Percentiles rank a stretch among this genome's conserved stretches.
Conservation (phyloP, 2,797 vertebrate species). For the Karalla daura region DNA sequence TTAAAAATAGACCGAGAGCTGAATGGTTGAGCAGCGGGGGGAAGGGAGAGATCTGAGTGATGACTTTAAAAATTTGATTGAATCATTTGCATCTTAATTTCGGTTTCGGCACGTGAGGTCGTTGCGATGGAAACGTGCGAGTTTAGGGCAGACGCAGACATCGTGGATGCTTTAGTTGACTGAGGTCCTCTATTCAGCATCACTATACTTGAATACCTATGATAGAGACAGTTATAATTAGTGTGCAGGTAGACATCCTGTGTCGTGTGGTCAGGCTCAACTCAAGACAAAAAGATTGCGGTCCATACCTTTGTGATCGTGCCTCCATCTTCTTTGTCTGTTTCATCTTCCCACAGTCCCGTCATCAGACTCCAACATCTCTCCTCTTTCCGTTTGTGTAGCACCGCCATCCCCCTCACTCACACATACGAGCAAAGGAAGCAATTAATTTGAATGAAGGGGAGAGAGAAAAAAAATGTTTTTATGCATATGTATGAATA, state of each 20-base stretch:
- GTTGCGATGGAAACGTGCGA: neutral
- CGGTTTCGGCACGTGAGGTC: conserved; percentile 40
- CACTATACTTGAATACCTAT: too few species aligned
- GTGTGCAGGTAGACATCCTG: too few species aligned
- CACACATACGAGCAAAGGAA: conserved; percentile 34
- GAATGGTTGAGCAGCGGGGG: conserved; percentile 55
- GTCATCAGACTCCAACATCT: conserved; percentile 9
- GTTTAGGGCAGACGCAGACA: neutral
- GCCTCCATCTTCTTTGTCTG: neutral
- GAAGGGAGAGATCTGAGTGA: conserved; percentile 56
- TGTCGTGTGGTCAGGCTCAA: neutral
- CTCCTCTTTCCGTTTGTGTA: conserved; percentile 21
- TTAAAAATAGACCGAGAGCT: conserved; percentile 81
- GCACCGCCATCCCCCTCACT: conserved; percentile 4
- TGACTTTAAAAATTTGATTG: conserved; percentile 74
- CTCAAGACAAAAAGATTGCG: neutral
- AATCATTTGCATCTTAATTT: conserved; percentile 59
- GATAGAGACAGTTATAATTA: too few species aligned
- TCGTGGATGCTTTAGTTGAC: neutral
- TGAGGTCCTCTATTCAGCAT: conserved; percentile 1
- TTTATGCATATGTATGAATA: conserved; percentile 71
- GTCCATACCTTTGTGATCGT: neutral
- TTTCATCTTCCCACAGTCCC: conserved; percentile 15
- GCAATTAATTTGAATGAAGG: conserved; percentile 67
- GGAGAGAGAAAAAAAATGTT: too few species aligned